A percentile compares a stretch with the other conserved stretches of the same genome.
These are phyloP conservation scores for Toxotes jaculatrix DNA, from an alignment of 2,113 vertebrate genomes.

Conservation along the genomic window DNA sequence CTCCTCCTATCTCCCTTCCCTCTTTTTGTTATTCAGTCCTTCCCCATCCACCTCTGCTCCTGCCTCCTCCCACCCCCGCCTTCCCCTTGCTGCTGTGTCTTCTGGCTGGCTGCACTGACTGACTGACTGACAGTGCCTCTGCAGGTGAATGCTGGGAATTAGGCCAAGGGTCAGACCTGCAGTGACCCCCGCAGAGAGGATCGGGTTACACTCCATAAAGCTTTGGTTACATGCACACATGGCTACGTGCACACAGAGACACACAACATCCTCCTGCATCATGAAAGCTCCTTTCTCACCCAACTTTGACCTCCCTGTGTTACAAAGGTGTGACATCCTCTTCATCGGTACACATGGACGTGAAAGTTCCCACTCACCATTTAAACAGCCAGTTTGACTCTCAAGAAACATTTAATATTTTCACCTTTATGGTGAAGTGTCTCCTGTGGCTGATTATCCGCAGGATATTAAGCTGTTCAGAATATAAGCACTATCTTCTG, in stretches of 20 bases:
- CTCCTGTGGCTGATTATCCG: not conserved
- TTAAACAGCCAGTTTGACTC: not conserved
- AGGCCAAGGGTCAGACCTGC: constrained; percentile 79
- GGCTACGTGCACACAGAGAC: not conserved
- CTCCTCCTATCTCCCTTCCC: constrained; percentile 40
- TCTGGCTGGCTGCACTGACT: constrained; percentile 42
- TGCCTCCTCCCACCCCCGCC: constrained; percentile 31
- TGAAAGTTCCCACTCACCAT: not conserved
- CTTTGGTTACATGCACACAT: constrained; percentile 43
- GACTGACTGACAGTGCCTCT: constrained; percentile 71
- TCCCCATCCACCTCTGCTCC: constrained; percentile 47
- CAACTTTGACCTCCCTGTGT: constrained; percentile 29
- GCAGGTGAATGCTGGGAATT: constrained; percentile 86
- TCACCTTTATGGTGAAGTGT: not conserved
- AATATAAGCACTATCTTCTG: not conserved
- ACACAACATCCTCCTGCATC: constrained; percentile 26
- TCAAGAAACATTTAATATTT: not conserved
- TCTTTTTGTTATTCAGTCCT: constrained; percentile 34
- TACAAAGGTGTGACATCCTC: constrained; percentile 7
- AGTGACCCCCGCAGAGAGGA: constrained; percentile 58
- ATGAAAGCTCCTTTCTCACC: constrained; percentile 1
- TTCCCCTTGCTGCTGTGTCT: constrained; percentile 54
- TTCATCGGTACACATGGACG: not conserved
- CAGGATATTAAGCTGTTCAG: no score
- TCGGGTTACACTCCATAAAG: constrained; percentile 64